Evolutionary conservation across 23 tunicate genomes (phyloP), one percentile per base, ranked within the genome.

Genomic region (Trididemnum nubilum): DNA sequence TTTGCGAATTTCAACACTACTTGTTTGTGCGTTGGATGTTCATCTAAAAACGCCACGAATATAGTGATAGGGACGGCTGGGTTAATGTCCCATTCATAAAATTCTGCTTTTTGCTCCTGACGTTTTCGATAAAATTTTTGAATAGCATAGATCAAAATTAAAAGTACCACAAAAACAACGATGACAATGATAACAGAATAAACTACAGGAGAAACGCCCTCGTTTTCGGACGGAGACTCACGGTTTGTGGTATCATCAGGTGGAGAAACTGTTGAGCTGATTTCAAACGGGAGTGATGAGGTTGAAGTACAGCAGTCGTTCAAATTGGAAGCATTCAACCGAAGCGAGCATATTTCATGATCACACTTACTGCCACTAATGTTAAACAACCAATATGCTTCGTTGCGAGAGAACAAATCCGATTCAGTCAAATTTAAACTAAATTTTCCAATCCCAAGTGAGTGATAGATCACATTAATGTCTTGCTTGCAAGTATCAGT

Each of bases 41-140:
- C 94, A 44, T 89, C 87, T 28, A 34, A 36, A 70, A 82, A 88
- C 18, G 77, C 87, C 12, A 87, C 60, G 65, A 36, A 87, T 26
- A 44, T 44, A 44, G 54, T 44, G 54, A 44, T 7, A 44, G 54
- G 15, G 12, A 44, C 9, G 54, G 54, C 15, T 9, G 54, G 54
- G 15, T 7, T 7, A 44, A 44, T 44, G 15, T 44, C 54, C 15
- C 12, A 7, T 44, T 44, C 54, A 44, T 44, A 44, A 44, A 44
- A 44, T 15, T 44, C 15, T 7, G 54, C 54, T 15, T 44, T 9
- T 44, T 9, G 12, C 15, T 44, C 15, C 54, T 9, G 9, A 44
- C 54, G 54, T 44, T 7, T 44, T 44, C 54, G 54, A 44, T 44
- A 44, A 9, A 44, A 15, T 7, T 7, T 7, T 7, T 15, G 12